These are phyloP conservation scores for Colius striatus DNA, from an alignment of 2,113 vertebrate genomes.

Conservation along the genomic window DNA sequence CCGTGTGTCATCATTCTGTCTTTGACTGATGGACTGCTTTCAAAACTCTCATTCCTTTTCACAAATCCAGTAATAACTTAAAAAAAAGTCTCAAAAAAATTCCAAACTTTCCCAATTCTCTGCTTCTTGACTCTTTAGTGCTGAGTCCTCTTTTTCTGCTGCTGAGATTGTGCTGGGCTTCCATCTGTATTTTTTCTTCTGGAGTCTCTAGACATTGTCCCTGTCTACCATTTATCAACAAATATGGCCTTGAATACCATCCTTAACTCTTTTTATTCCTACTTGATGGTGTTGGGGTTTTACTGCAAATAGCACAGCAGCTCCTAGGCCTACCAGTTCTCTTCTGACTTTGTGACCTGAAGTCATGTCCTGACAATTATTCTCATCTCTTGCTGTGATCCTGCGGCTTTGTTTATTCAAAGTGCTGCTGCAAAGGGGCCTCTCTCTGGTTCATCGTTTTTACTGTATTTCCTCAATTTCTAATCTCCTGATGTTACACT, in stretches of 20 bases:
- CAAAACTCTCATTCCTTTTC: not conserved
- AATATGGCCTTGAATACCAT: not conserved
- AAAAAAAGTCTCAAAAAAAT: not conserved
- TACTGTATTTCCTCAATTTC: not conserved
- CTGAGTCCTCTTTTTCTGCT: not conserved
- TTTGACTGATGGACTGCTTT: not conserved
- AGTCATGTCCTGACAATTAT: not conserved
- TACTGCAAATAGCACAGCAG: not conserved
- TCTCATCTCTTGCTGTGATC: not conserved
- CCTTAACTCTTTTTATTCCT: not conserved
- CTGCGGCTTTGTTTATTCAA: slow-evolving; percentile 15
- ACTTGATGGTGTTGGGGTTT: not conserved
- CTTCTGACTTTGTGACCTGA: not conserved
- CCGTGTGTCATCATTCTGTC: not conserved
- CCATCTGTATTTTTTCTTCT: not conserved
- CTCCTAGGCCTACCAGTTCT: not conserved
- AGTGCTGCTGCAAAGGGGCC: not conserved
- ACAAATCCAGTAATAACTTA: not conserved
- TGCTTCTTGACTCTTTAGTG: not conserved
- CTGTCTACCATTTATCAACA: not conserved
- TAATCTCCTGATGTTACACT: not conserved
- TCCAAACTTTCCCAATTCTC: fast-evolving
- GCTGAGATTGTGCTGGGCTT: not conserved
- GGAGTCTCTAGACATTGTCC: not conserved
- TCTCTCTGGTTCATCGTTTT: not conserved